These are phyloP conservation scores for Sanderia malayensis DNA, from an alignment of 30 jellyfish, hydroid and myxozoan species.

Conservation along the genomic window DNA sequence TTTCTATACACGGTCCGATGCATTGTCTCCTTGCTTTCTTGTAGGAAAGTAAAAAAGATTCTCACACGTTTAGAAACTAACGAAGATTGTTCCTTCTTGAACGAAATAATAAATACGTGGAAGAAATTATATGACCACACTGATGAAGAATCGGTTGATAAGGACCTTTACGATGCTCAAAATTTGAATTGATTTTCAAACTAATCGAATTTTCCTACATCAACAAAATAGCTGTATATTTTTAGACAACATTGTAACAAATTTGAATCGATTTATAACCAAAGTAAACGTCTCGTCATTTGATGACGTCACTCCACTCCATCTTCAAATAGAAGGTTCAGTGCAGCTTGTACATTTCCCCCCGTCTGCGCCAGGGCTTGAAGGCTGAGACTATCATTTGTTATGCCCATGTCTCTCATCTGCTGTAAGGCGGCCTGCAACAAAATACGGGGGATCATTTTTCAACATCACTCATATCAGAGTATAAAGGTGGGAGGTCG, in stretches of 20 bases:
- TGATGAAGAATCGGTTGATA: conserved; percentile 7
- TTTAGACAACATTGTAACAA: not conserved
- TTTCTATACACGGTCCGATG: too few species aligned
- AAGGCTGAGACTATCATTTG: conserved; percentile 58
- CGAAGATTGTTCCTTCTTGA: not conserved
- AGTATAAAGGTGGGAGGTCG: too few species aligned
- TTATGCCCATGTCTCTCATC: conserved; percentile 76
- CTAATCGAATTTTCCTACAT: too few species aligned
- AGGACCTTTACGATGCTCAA: conserved; percentile 24
- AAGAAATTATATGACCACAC: conserved; percentile 2
- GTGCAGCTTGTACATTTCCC: conserved; percentile 89
- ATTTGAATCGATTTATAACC: not conserved
- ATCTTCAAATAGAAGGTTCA: conserved; percentile 72
- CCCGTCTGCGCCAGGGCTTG: conserved; percentile 69
- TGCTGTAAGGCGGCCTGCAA: conserved; percentile 80
- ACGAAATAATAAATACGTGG: conserved; percentile 11
- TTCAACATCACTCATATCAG: too few species aligned
- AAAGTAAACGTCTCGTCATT: not conserved
- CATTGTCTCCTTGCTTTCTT: too few species aligned
- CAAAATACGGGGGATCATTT: not conserved
- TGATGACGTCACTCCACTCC: too few species aligned
- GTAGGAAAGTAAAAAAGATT: conserved; percentile 18
- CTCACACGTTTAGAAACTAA: conserved; percentile 10
- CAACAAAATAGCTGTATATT: too few species aligned
- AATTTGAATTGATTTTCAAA: conserved; percentile 7